Evolutionary conservation across 37 sponge, comb jelly and placozoan genomes (phyloP), one percentile per base, ranked within the genome.

Genomic region (Spongilla lacustris): DNA sequence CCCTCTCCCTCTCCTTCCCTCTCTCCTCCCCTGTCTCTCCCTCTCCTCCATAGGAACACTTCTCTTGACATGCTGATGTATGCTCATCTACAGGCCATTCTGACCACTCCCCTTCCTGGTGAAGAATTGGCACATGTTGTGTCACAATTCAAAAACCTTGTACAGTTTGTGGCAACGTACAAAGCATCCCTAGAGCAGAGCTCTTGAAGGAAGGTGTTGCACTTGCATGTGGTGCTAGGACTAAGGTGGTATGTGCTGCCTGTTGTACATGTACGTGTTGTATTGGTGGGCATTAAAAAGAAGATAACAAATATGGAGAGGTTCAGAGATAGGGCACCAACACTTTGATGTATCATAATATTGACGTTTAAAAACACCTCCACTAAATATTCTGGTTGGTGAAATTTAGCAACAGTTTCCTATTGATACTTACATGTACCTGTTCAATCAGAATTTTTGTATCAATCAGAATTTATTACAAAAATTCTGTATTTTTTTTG

Each of bases 1-100:
- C 27, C 12, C 46, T 50, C 67, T n/a, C 36, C 33, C 36, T 29
- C 82, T 68, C 30, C 58, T 6, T 6, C 76, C 34, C 33, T 75
- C 11, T 6, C 58, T 27, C 36, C 79, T 27, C 66, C 26, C 58
- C 8, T 6, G 25, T 5, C 4, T 9, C 79, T 4, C 41, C 2
- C 28, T 11, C 28, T 26, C 68, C 22, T 49, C 4, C 4, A 31
- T 41, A 85, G 85, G 78, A 69, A 38, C 22, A 68, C 85, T 21
- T 28, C 68, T 38, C 78, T 85, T 26, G 85, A 85, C 77, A 78
- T 77, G 28, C 23, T 85, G 34, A 70, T 69, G 10, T 77, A 50
- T 75, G 67, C 78, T 29, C 77, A 77, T 68, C 37, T 85, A 2
- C 78, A 85, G 32, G 85, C 85, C 30, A 31, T 85, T 14, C 24